Conservation (phyloP, 2,113 vertebrate genomes). For the Bungarus multicinctus region DNA sequence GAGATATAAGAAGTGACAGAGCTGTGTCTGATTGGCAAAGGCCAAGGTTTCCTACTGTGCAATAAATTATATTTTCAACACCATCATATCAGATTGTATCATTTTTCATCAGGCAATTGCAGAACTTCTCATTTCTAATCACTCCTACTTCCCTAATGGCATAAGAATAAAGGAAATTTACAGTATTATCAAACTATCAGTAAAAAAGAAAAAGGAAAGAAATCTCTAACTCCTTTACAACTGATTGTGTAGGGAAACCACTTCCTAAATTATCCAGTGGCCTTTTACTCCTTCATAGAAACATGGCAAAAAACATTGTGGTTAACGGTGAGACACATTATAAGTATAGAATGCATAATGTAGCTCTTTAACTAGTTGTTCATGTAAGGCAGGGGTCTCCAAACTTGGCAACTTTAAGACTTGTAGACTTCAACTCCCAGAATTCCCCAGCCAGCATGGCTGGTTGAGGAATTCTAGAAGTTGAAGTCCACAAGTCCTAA, state of each 20-base stretch:
- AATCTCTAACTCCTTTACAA: neutral
- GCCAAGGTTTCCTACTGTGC: neutral
- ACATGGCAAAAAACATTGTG: neutral
- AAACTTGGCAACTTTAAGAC: too few species aligned
- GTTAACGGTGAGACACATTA: neutral
- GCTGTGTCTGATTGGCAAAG: neutral
- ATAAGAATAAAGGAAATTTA: neutral
- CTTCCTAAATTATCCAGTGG: neutral
- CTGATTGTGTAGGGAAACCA: neutral
- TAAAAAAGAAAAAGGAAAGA: neutral
- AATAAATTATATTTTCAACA: constrained; percentile 26
- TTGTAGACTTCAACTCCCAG: too few species aligned
- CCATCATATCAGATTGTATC: rapidly evolving
- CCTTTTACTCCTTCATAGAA: neutral
- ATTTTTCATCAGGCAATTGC: neutral
- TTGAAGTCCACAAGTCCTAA: too few species aligned
- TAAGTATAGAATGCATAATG: neutral
- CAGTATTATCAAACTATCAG: neutral
- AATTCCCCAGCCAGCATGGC: too few species aligned
- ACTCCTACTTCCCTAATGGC: neutral
- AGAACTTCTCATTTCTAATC: constrained; percentile 11
- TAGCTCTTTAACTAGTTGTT: neutral
- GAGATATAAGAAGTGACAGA: constrained; percentile 19
- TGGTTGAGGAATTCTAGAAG: too few species aligned
- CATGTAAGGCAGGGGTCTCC: neutral